Percentiles rank a stretch among this genome's conserved stretches.
These are phyloP conservation scores for Dufourea novaeangliae DNA, from an alignment of 1,140 invertebrate genomes.

Conservation along the genomic window DNA sequence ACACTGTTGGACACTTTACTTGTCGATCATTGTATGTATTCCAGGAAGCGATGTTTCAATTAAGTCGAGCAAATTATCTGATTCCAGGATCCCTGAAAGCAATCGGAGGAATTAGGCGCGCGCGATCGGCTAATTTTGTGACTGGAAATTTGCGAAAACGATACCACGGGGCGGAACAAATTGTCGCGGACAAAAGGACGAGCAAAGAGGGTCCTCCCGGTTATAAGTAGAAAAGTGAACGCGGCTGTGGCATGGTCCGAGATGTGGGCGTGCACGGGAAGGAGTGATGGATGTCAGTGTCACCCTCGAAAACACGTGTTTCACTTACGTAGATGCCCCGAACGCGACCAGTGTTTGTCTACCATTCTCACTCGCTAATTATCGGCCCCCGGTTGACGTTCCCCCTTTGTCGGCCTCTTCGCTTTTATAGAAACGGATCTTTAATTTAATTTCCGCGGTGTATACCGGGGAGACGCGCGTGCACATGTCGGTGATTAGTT, in stretches of 20 bases:
- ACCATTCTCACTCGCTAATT: constrained; percentile 78
- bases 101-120: too few relatives aligned
- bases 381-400: constrained; percentile 64
- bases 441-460: constrained; percentile 60
- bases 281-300: constrained; percentile 79
- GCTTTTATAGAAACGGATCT: constrained; percentile 63
- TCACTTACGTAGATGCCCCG: constrained; percentile 72
- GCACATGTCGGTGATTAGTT: constrained; percentile 61
- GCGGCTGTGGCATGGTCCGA: constrained; percentile 37
- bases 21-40: too few relatives aligned
- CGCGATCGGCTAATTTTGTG: constrained; percentile 30
- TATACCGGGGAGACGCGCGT: neutral
- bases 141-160: constrained; percentile 47
- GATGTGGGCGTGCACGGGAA: constrained; percentile 72
- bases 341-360: constrained; percentile 76
- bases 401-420: constrained; percentile 61
- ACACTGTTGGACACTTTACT: too few relatives aligned
- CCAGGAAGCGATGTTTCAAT: neutral
- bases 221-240: constrained; percentile 52
- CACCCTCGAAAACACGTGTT: constrained; percentile 77
- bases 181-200: constrained; percentile 28
- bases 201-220: neutral
- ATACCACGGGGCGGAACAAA: constrained; percentile 39
- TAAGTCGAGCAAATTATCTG: neutral
- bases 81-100: neutral